phyloP scores from a whole-genome alignment of 2,797 vertebrate species.

The Arvicola amphibius region DNA sequence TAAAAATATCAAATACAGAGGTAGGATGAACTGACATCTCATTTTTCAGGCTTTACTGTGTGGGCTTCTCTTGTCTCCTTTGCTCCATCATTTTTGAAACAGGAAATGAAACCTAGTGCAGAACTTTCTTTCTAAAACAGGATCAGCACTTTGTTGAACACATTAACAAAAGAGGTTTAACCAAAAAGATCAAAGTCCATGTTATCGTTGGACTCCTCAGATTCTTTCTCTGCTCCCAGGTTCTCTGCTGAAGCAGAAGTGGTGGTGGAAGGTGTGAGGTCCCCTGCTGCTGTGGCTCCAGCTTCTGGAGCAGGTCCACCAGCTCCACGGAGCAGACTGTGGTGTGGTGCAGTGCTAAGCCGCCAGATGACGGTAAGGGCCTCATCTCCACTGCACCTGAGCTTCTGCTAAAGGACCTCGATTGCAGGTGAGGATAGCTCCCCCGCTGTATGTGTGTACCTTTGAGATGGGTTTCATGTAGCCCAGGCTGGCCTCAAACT shows the following conservation, averaged over 20 bases:
- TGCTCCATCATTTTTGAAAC: background rate
- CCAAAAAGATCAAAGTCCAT: background rate
- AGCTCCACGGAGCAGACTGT: background rate
- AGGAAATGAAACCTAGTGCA: background rate
- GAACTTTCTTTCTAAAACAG: background rate
- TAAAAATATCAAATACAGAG: background rate
- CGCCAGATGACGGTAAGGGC: background rate
- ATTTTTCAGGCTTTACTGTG: background rate
- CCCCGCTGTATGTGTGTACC: no score
- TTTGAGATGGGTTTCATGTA: background rate
- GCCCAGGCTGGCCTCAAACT: background rate
- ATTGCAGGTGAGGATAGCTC: background rate
- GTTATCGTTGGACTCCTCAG: background rate
- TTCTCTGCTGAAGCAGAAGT: background rate
- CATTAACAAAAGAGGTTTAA: background rate
- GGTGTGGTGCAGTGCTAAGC: background rate
- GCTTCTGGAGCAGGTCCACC: background rate
- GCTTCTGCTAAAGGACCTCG: background rate
- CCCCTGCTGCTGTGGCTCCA: background rate
- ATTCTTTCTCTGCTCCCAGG: background rate
- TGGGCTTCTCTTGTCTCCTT: background rate
- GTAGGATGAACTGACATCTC: background rate
- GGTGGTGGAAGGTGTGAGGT: background rate
- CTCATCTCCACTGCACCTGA: background rate
- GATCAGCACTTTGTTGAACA: background rate